Evolutionary conservation across 2,797 vertebrate genomes (phyloP).

Genomic region (Rachycentron canadum): DNA sequence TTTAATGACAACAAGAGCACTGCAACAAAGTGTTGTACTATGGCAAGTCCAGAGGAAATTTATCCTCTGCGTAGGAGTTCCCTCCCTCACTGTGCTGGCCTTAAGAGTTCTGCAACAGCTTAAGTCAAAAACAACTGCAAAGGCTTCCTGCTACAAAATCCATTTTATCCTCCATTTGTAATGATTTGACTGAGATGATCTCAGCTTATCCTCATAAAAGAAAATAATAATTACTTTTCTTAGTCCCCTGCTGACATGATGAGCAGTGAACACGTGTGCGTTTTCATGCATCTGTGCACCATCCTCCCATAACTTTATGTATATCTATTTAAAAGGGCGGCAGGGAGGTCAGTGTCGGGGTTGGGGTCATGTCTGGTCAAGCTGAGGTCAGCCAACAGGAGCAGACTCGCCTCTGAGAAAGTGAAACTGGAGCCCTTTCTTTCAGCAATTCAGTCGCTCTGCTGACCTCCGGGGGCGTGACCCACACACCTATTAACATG

Average conservation of each 20-base stretch:
- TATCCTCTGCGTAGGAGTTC: conserved; percentile 68
- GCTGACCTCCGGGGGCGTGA: conserved; percentile 34
- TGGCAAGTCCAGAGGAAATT: conserved; percentile 64
- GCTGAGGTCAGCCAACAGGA: conserved; percentile 50
- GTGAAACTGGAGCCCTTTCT: conserved; percentile 70
- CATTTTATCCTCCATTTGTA: conserved; percentile 39
- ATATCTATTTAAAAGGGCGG: conserved; percentile 23
- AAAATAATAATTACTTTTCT: conserved; percentile 8
- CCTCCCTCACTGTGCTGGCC: conserved; percentile 36
- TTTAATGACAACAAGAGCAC: conserved; percentile 81
- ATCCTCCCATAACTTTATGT: not conserved
- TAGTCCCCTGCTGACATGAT: not conserved
- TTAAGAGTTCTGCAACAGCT: conserved; percentile 42
- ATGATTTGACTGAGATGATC: conserved; percentile 33
- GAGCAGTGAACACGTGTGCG: not conserved
- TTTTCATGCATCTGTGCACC: conserved; percentile 5
- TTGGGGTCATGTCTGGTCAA: conserved; percentile 45
- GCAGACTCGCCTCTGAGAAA: conserved; percentile 60
- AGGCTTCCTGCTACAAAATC: conserved; percentile 51
- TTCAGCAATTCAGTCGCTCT: conserved; percentile 15
- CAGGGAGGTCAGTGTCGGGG: conserved; percentile 33
- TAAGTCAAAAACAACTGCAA: conserved; percentile 51
- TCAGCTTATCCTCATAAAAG: conserved; percentile 35
- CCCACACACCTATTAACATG: conserved; percentile 39
- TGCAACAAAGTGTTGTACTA: conserved; percentile 55